A percentile compares a stretch with the other conserved stretches of the same genome.
phyloP scores from a whole-genome alignment of 2,888 invertebrate genomes.

The Alloscopus bannaensis region DNA sequence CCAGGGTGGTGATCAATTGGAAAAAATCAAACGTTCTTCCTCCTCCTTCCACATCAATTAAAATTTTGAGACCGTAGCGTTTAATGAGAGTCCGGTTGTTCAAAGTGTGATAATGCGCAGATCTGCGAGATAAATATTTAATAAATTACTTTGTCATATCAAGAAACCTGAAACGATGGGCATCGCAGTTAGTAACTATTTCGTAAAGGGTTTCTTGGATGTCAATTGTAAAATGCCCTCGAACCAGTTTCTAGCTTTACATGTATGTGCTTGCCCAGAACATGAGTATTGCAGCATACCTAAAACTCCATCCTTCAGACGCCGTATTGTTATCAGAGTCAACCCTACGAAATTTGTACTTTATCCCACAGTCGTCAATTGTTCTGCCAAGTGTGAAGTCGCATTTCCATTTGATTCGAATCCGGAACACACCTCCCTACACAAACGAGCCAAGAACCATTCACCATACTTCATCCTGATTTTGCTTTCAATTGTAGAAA shows the following conservation, averaged over 20 bases:
- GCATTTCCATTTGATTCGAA: slow-evolving; percentile 57
- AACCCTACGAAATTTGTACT: slow-evolving; percentile 76
- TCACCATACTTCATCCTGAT: neutral
- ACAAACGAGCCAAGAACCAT: slow-evolving; percentile 1
- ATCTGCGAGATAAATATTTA: no score
- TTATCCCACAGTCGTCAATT: slow-evolving; percentile 76
- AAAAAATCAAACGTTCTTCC: slow-evolving; percentile 77
- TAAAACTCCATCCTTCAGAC: slow-evolving; percentile 31
- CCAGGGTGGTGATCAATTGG: slow-evolving; percentile 77
- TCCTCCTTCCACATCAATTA: slow-evolving; percentile 76
- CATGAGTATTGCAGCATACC: no score
- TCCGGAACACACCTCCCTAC: slow-evolving; percentile 65
- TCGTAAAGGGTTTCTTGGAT: no score
- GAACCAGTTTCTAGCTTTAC: no score
- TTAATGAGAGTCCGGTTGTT: slow-evolving; percentile 75
- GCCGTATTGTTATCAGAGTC: slow-evolving; percentile 77
- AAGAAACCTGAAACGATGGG: no score
- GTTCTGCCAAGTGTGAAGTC: slow-evolving; percentile 65
- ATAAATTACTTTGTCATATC: no score
- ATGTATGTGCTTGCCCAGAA: no score
- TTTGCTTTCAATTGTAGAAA: neutral
- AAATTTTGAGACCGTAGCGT: slow-evolving; percentile 77
- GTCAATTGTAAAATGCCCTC: no score
- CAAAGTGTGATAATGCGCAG: slow-evolving; percentile 75
- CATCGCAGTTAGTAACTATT: no score